phyloP scores from a whole-genome alignment of 2,888 invertebrate genomes.

The Sinhomidia bicolor region DNA sequence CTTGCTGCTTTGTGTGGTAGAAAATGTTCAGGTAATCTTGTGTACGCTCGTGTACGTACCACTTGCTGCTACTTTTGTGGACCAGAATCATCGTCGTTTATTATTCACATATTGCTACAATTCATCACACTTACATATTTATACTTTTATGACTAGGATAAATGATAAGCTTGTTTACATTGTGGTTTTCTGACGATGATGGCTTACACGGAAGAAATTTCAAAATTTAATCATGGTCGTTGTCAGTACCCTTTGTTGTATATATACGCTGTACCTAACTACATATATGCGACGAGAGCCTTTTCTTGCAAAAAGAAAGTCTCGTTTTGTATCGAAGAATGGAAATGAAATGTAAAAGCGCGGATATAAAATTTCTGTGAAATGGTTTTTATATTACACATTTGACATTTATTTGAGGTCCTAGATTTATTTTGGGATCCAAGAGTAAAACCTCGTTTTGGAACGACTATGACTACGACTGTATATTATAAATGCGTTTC shows the following conservation, averaged over 20 bases:
- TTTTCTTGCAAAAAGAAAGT: neutral
- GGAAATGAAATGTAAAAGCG: neutral
- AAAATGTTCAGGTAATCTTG: no score
- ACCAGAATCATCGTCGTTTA: neutral
- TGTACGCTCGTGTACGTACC: no score
- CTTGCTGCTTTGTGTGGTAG: neutral
- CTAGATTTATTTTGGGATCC: neutral
- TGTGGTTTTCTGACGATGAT: neutral
- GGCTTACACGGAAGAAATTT: conserved; percentile 1
- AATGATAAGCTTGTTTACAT: conserved; percentile 25
- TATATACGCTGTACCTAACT: no score
- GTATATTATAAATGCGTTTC: conserved; percentile 6
- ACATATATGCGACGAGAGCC: neutral
- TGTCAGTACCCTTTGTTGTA: neutral
- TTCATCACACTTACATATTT: conserved; percentile 7
- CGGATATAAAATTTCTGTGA: neutral
- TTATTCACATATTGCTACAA: neutral
- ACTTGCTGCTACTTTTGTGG: neutral
- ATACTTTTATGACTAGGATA: conserved; percentile 14
- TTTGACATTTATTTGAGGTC: conserved; percentile 22
- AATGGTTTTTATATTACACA: conserved; percentile 26
- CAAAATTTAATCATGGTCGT: neutral
- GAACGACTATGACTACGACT: neutral
- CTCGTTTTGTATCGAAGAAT: neutral
- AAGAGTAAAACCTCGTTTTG: neutral